A percentile compares a stretch with the other conserved stretches of the same genome.
Conservation (phyloP, 2,113 vertebrate genomes). For the Sula dactylatra region DNA sequence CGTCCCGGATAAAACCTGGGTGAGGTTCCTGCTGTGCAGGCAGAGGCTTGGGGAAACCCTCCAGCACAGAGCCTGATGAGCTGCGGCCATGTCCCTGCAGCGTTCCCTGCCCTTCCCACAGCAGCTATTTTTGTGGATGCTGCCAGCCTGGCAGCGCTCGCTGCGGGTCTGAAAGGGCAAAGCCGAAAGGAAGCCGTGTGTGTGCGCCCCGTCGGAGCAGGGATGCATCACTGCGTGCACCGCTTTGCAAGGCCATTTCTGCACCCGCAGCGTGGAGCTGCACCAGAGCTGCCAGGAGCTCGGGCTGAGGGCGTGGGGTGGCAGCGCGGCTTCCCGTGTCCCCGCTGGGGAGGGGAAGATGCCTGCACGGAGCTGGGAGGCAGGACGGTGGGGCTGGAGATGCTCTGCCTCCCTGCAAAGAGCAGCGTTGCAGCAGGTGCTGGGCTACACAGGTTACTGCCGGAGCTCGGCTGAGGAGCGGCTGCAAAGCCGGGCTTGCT, state of each 20-base stretch:
- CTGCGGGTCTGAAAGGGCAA: background rate
- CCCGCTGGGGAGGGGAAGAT: background rate
- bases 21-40: background rate
- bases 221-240: accelerated
- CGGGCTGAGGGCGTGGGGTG: background rate
- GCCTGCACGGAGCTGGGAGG: background rate
- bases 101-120: background rate
- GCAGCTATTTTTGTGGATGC: background rate
- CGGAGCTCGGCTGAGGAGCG: accelerated
- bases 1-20: background rate
- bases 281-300: background rate
- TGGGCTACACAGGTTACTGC: accelerated
- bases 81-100: background rate
- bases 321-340: background rate
- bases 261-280: accelerated
- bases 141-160: background rate
- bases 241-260: background rate
- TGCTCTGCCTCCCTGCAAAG: background rate
- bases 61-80: accelerated
- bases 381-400: accelerated
- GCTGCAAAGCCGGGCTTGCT: background rate
- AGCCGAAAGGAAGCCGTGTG: accelerated
- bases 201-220: accelerated
- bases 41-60: background rate
- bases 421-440: accelerated